Conservation (phyloP, 2,888 invertebrate genomes). For the Drosophila barbarae region DNA sequence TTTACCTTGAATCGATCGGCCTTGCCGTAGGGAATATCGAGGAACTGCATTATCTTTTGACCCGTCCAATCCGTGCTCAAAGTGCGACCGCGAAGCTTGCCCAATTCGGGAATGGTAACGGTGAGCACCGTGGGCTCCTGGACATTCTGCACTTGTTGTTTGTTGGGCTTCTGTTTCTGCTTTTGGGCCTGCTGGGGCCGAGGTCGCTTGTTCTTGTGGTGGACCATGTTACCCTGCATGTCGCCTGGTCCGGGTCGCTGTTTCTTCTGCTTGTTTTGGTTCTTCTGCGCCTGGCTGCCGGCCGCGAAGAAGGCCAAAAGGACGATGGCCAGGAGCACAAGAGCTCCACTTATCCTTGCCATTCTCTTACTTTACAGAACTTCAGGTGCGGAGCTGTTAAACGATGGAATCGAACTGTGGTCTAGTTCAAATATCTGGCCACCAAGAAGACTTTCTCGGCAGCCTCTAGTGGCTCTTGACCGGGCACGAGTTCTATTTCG, state of each 20-base stretch:
- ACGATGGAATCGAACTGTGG: conserved; percentile 51
- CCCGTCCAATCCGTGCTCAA: conserved; percentile 72
- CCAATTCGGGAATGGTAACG: conserved; percentile 65
- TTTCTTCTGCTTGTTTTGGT: conserved; percentile 40
- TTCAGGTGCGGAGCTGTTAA: conserved; percentile 30
- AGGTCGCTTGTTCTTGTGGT: conserved; percentile 36
- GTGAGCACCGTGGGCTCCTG: conserved; percentile 48
- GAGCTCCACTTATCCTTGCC: conserved; percentile 47
- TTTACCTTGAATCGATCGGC: conserved; percentile 74
- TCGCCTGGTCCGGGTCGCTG: conserved; percentile 32
- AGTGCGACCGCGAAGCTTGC: conserved; percentile 71
- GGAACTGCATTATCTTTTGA: conserved; percentile 71
- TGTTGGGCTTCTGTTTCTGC: conserved; percentile 29
- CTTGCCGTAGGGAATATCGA: conserved; percentile 78
- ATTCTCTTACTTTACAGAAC: conserved; percentile 21
- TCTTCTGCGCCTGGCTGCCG: conserved; percentile 44
- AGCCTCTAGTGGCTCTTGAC: conserved; percentile 54
- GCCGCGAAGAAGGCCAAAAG: conserved; percentile 43
- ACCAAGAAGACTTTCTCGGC: conserved; percentile 68
- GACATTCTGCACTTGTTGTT: conserved; percentile 19
- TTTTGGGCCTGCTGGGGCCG: conserved; percentile 36
- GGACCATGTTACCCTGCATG: conserved; percentile 4
- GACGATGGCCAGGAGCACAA: conserved; percentile 44
- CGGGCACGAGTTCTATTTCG: conserved; percentile 58
- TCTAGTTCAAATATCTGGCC: conserved; percentile 5